Percentiles rank a stretch among this genome's conserved stretches.
phyloP scores from a whole-genome alignment of 2,797 vertebrate genomes.

The Falco cherrug region DNA sequence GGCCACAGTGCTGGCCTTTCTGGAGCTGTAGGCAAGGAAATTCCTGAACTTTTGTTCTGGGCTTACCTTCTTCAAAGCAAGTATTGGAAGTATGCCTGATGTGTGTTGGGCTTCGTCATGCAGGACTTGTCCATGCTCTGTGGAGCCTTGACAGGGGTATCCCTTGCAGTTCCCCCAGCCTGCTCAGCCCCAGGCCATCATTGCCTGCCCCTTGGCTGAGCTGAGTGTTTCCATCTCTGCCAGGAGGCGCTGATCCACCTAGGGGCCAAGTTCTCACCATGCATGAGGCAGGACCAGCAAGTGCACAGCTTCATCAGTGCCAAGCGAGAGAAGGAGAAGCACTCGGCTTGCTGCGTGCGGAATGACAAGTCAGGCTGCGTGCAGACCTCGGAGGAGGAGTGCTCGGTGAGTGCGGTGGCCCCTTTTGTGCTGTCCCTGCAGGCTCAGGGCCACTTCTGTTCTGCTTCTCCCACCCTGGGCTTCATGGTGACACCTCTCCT shows the following conservation, averaged over 20 bases:
- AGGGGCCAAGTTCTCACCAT: constrained; percentile 97
- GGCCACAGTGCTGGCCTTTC: not conserved
- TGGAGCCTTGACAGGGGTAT: not conserved
- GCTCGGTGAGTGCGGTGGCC: constrained; percentile 84
- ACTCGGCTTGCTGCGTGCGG: constrained; percentile 95
- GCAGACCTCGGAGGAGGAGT: constrained; percentile 93
- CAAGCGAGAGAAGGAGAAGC: constrained; percentile 83
- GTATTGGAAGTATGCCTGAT: not conserved
- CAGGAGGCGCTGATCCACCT: constrained; percentile 97
- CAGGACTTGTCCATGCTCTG: not conserved
- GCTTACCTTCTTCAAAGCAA: not conserved
- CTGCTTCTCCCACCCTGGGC: not conserved
- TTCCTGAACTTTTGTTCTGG: not conserved
- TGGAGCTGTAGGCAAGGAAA: not conserved
- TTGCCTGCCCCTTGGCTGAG: not conserved
- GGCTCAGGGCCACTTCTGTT: not conserved
- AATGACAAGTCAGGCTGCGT: constrained; percentile 95
- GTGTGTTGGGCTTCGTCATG: not conserved
- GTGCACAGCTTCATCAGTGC: constrained; percentile 89
- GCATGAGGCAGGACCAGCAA: constrained; percentile 95
- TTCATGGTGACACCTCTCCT: not conserved
- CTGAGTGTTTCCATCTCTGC: not conserved
- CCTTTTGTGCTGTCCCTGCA: not conserved
- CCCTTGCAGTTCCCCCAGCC: not conserved
- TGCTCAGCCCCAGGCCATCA: not conserved